Evolutionary conservation across 2,113 vertebrate genomes (phyloP), one percentile per base, ranked within the genome.

Genomic region (Ceyx cyanopectus): DNA sequence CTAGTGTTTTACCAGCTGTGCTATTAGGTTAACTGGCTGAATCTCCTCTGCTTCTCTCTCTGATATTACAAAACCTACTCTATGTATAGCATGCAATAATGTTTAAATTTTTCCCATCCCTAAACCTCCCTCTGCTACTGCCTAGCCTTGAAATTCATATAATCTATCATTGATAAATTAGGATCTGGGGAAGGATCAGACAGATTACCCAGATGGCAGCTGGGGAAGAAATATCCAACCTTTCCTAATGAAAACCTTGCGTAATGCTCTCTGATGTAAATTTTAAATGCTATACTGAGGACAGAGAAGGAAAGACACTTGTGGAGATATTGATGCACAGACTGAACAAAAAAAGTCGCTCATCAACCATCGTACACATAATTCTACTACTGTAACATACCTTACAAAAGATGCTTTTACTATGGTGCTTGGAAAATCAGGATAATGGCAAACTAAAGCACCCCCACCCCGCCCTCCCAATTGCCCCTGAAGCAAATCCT

Each of bases 1-100:
- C 92, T 24, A 74, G 92, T 27, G 90, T 87, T 96, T 92, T 68
- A 95, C 95, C 97, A 96, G 98, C 97, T 98, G 96, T 90, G 97
- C 95, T 89, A 83, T 92, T 95, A 96, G 94, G 95, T 92, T 97
- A 97, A 96, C 94, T 80, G 95, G 95, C 96, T 96, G 92, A 91
- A 72, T 60, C 16, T 85, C 74, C 80, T 86, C 68, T 83, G 88
- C 87, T 86, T 69, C 81, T 67, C 76, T 89, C 81, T 90, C 89
- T 53, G 91, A 92, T 76, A 77, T 48, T 75, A 77, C 34, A 65
- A 94, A 41, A 62, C 51, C 43, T 48, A 7, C 37, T 29, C 73
- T 67, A 75, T 32, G 37, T 86, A 93, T 78, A 69, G 84, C 81
- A 79, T 57, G 88, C 72, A 75, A 87, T 88, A 94, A 95, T 77